phyloP scores from a whole-genome alignment of 2,113 vertebrate species.

The Apeltes quadracus region DNA sequence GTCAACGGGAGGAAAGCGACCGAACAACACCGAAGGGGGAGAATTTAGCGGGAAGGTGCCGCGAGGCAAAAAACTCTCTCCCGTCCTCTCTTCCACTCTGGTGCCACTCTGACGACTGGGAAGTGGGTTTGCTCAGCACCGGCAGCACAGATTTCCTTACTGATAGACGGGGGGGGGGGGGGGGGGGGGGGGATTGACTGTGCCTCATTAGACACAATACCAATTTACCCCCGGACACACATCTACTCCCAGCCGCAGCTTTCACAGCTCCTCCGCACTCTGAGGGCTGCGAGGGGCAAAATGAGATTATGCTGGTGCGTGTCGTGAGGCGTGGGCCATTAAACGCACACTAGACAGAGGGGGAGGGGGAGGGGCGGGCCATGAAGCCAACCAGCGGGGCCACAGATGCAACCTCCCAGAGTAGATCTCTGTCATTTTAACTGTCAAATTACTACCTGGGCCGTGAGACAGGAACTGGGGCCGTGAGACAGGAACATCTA shows the following conservation, averaged over 20 bases:
- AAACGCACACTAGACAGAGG: constrained; percentile 41
- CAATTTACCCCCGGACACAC: constrained; percentile 31
- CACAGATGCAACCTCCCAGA: constrained; percentile 50
- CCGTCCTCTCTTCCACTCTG: constrained; percentile 7
- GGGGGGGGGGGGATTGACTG: constrained; percentile 8
- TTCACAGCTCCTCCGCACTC: constrained; percentile 20
- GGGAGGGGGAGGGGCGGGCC: constrained; percentile 11
- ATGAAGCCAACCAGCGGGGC: constrained; percentile 30
- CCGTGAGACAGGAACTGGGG: no score
- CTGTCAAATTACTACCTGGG: constrained; percentile 39
- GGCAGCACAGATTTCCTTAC: constrained; percentile 23
- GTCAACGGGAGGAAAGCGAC: neutral
- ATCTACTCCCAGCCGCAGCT: constrained; percentile 23
- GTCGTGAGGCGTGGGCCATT: constrained; percentile 49
- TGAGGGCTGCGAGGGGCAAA: constrained; percentile 13
- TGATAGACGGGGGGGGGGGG: constrained; percentile 35
- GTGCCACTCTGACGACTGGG: constrained; percentile 24
- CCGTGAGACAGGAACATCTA: no score
- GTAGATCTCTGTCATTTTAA: constrained; percentile 48
- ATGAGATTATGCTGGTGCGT: constrained; percentile 23
- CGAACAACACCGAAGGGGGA: neutral
- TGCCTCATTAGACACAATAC: constrained; percentile 20
- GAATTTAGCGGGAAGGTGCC: neutral
- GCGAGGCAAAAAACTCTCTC: neutral
- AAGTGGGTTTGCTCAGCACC: constrained; percentile 58